These are phyloP conservation scores for Himalopsyche kuldschensis DNA, from an alignment of 2,888 invertebrate genomes.

Conservation along the genomic window DNA sequence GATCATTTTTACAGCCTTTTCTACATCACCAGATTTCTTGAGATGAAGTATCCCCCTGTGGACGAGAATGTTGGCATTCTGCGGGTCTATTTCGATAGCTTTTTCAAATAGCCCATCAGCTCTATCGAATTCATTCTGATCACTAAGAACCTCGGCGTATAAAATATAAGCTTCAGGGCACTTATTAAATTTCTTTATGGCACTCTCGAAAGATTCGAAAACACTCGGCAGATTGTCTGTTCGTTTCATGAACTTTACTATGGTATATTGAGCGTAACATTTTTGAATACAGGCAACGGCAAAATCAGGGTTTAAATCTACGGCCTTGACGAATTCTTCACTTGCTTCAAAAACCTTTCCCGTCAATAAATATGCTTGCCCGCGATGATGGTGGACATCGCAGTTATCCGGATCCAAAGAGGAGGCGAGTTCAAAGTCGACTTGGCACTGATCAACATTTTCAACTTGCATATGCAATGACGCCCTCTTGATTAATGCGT, in stretches of 20 bases:
- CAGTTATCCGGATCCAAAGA: slow-evolving; percentile 76
- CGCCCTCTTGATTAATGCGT: slow-evolving; percentile 87
- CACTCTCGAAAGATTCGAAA: slow-evolving; percentile 72
- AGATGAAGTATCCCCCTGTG: slow-evolving; percentile 83
- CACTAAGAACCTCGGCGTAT: slow-evolving; percentile 88
- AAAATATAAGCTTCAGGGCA: slow-evolving; percentile 86
- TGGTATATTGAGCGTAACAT: slow-evolving; percentile 84
- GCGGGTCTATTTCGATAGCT: slow-evolving; percentile 79
- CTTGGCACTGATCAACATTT: slow-evolving; percentile 70
- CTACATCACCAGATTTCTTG: slow-evolving; percentile 83
- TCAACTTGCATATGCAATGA: slow-evolving; percentile 81
- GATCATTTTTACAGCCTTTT: slow-evolving; percentile 76
- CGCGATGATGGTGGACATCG: slow-evolving; percentile 92
- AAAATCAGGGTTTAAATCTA: slow-evolving; percentile 79
- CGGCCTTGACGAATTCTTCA: slow-evolving; percentile 80
- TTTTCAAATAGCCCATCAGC: slow-evolving; percentile 82
- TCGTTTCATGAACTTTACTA: slow-evolving; percentile 41
- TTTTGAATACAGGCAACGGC: slow-evolving; percentile 88
- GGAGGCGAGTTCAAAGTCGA: slow-evolving; percentile 78
- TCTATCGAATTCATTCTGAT: slow-evolving; percentile 79
- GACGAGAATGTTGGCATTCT: slow-evolving; percentile 83
- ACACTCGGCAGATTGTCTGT: slow-evolving; percentile 63
- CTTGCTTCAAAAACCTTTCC: slow-evolving; percentile 82
- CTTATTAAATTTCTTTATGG: slow-evolving; percentile 77
- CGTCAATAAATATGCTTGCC: slow-evolving; percentile 81